A percentile compares a stretch with the other conserved stretches of the same genome.
phyloP scores from a whole-genome alignment of 2,888 invertebrate species.

The Steinernema hermaphroditum region DNA sequence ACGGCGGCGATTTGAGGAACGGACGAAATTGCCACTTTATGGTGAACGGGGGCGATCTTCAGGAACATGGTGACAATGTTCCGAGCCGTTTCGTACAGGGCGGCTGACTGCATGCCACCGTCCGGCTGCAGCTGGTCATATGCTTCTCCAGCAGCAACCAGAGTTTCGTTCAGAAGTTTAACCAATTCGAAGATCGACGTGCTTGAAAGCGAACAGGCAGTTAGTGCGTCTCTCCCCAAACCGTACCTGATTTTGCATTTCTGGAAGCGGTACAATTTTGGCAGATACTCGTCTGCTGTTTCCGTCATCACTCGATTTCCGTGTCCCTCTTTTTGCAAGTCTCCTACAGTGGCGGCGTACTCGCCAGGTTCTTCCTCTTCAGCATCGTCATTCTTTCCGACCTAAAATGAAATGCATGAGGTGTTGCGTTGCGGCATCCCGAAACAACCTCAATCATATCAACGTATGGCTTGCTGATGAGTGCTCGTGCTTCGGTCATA shows the following conservation, averaged over 20 bases:
- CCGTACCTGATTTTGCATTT: constrained; percentile 47
- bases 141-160: constrained; percentile 46
- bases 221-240: neutral
- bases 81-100: constrained; percentile 53
- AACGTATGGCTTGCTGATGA: constrained; percentile 51
- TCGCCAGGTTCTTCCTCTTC: neutral
- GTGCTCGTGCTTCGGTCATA: constrained; percentile 51
- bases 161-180: constrained; percentile 47
- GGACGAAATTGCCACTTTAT: constrained; percentile 50
- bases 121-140: constrained; percentile 42
- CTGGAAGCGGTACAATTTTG: constrained; percentile 47
- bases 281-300: constrained; percentile 38
- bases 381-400: constrained; percentile 24
- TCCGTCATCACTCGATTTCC: neutral
- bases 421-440: no score
- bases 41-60: constrained; percentile 53
- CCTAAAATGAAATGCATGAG: neutral
- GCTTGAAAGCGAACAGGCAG: constrained; percentile 39
- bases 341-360: neutral
- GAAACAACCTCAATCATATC: constrained; percentile 41
- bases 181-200: constrained; percentile 50
- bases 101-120: constrained; percentile 33
- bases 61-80: constrained; percentile 58
- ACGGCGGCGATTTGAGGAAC: constrained; percentile 60
- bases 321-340: neutral